Evolutionary conservation across 2,888 invertebrate genomes (phyloP), one percentile per base, ranked within the genome.

Genomic region (Aphidius colemani): DNA sequence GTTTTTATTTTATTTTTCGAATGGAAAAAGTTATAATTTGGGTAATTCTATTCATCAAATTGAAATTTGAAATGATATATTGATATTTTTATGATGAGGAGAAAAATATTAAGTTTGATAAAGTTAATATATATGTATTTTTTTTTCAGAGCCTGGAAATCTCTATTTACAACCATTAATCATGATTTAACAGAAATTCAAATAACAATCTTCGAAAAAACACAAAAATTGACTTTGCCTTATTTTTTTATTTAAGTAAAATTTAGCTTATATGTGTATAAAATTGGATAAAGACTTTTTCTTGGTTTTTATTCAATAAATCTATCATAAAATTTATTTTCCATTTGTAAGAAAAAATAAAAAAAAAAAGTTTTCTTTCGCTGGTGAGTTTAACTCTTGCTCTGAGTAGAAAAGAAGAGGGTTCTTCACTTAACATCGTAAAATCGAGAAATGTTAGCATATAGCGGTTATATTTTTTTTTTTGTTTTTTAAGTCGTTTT

Each of bases 291-390:
- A 30, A 30, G 30, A 30, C 5, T 30, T 56, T 44, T 45, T 3
- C 56, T 45, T 53, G 40, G 40, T 43, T 30, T 56, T 44, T 64
- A 56, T 69, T 69, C 69, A 69, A 30, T 69, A 69, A 69, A 69
- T 69, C 69, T 67, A 69, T 69, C 69, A 67, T 67, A 67, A 69
- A 67, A 69, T 69, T 69, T 66, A 63, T 65, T 69, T 66, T 67
- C 64, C 61, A 57, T 58, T 63, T 59, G 55, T 60, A 40, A 62
- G 67, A 62, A 66, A 41, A 62, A 69, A 41, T 53, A 41, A 41
- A 53, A 53, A 43, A 53, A 56, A 45, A 56, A 45, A 56, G n/a
- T 44, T 48, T 51, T 44, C 48, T 46, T 64, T 60, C 61, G 43
- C 18, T 39, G 9, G 45, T 30, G 30, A 56, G 45, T 56, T 46